Conservation (phyloP, 2,888 invertebrate species). For the Tipula lateralis region DNA sequence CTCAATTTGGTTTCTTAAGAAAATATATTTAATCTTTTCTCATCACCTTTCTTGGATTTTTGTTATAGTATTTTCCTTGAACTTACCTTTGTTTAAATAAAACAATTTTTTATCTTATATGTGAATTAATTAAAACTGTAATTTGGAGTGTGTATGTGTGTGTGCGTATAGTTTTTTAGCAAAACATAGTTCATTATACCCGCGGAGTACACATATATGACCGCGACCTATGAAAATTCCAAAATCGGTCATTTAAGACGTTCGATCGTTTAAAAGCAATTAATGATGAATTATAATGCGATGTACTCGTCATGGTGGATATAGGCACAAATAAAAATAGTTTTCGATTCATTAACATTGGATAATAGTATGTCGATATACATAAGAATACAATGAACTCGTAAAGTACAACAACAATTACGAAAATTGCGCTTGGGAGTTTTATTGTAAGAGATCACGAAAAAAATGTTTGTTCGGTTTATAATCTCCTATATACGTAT, state of each 20-base stretch:
- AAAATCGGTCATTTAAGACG: not conserved
- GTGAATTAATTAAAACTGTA: slow-evolving; percentile 19
- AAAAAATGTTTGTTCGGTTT: not conserved
- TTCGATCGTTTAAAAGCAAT: not conserved
- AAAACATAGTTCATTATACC: not conserved
- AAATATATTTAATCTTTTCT: not conserved
- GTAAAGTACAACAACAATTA: not conserved
- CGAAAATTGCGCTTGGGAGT: not conserved
- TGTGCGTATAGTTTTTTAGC: not conserved
- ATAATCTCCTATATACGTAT: not conserved
- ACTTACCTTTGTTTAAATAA: not conserved
- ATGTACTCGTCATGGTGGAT: not conserved
- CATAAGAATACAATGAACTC: not conserved
- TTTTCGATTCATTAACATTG: not conserved
- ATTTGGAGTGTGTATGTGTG: not conserved
- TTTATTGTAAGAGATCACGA: not conserved
- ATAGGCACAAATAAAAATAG: not conserved
- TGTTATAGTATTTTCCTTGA: not conserved
- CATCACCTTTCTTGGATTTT: not conserved
- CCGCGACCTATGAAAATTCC: not conserved
- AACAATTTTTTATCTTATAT: not conserved
- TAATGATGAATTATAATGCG: not conserved
- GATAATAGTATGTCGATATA: not conserved
- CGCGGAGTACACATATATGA: too few relatives aligned
- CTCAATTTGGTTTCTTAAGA: not conserved